phyloP scores from a whole-genome alignment of 2,797 vertebrate genomes.

The Pangasius sanitwongsei region DNA sequence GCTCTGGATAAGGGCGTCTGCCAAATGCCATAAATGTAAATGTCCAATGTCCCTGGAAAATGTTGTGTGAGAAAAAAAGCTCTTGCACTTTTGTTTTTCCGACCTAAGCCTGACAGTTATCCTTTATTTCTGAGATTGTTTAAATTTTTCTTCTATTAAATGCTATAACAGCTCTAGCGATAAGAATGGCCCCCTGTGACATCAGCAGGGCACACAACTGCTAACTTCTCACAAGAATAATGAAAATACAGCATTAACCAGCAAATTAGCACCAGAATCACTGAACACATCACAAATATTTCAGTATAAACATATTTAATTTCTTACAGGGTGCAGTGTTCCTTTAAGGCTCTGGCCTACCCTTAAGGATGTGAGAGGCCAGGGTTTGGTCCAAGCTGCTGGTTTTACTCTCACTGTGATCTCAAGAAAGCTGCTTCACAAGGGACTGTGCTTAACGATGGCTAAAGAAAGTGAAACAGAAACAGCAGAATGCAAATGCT shows the following conservation, averaged over 20 bases:
- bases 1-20: too few species aligned
- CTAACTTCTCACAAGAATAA: not conserved
- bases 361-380: not conserved
- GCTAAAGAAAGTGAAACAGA: conserved; percentile 9
- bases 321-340: not conserved
- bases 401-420: not conserved
- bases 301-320: not conserved
- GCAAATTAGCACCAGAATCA: not conserved
- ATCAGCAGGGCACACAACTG: not conserved
- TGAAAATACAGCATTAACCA: not conserved
- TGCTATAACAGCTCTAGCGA: not conserved
- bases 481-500: not conserved
- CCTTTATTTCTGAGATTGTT: not conserved
- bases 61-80: not conserved
- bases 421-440: not conserved
- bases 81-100: not conserved
- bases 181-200: not conserved
- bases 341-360: not conserved
- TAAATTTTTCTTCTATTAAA: not conserved
- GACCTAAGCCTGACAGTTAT: not conserved
- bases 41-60: not conserved
- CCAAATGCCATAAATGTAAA: too few species aligned
- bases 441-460: not conserved
- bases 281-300: not conserved
- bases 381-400: not conserved